Base-by-base conservation (phyloP, 2,888 invertebrate genomes). In the Pollenia labialis region DNA sequence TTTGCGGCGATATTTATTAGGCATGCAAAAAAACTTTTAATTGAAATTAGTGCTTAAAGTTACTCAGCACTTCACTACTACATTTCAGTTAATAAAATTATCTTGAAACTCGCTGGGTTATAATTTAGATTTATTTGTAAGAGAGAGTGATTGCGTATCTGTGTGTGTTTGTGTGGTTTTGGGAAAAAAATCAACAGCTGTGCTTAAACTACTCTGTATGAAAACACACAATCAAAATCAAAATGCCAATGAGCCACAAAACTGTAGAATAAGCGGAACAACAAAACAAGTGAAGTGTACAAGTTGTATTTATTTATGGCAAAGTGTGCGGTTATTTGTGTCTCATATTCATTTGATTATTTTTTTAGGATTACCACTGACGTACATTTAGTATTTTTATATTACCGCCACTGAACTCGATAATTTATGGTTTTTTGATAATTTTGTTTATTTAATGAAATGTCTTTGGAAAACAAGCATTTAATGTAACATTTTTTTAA, bases 161-260 rank as follows among this genome's bases (percentile, higher is more conserved):
- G 44, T 79, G n/a, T 62, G 48, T 14, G 1, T 23, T 2, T 64
- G n/a, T 62, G 23, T 54, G 11, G 74, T 62, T 58, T 16, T 18
- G 18, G 18, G 9, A 58, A 52, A 48, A 48, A 66, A 84, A 60
- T 74, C 60, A 56, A 74, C 85, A 77, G 77, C 72, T 72, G 85
- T 56, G 42, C 74, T 85, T 68, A 72, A 32, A 77, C 44, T 71
- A 44, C 58, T 42, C 79, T n/a, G 32, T 46, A 68, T 11, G 50
- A 56, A 40, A n/a, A 50, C 56, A 40, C 58, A 60, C 81, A 83
- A 76, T 72, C 76, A 81, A 80, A 71, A 87, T 87, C 80, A 81
- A 87, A 87, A 85, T 85, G 84, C 81, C 87, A 81, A 85, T 85
- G 87, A 87, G 84, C 81, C 87, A 75, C 81, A 85, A 85, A 85